Base-by-base conservation (phyloP, 2,888 invertebrate genomes). In the Coleophora flavipennella region DNA sequence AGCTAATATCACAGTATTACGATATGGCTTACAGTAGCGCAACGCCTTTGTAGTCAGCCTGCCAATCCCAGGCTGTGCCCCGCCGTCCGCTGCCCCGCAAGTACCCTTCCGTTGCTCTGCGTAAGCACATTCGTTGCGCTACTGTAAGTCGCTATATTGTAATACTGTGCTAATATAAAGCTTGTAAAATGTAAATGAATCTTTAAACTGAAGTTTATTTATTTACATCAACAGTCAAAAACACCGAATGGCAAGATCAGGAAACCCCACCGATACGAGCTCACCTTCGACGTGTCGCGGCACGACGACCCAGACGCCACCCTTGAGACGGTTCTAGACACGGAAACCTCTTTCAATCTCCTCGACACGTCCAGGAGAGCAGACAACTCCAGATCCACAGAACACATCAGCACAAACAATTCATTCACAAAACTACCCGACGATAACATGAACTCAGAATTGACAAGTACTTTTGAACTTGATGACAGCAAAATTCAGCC, bases 391-490 rank as follows among this genome's bases (percentile, higher is more conserved):
- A 35, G 55, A 37, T 50, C 58, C 28, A 51, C 55, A 4, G 40
- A 43, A 10, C 48, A 51, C 41, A 43, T 53, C 26, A 44, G 53
- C 33, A 40, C 59, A 4, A 55, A 66, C 52, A 51, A 63, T 43
- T 68, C 75, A 11, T 69, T 62, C 57, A 57, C 51, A 46, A 81
- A 83, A 48, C 68, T 81, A 3, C 83, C 80, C 1, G 83, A 84
- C 55, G 81, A 79, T 46, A 84, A 84, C 53, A 84, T 84, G 83
- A 84, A 84, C 62, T 78, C 72, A 0, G 77, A 81, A 39, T 50
- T 76, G n/a, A 70, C 67, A 2, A 63, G 67, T 41, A 49, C 58
- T 28, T 63, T 72, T 48, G 55, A 60, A 42, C 46, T 65, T 41
- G 78, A 74, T 62, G 68, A 69, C 70, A 75, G 78, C 71, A 72